Base-by-base conservation (phyloP, 2,888 invertebrate species). In the Lepidonotus clava region DNA sequence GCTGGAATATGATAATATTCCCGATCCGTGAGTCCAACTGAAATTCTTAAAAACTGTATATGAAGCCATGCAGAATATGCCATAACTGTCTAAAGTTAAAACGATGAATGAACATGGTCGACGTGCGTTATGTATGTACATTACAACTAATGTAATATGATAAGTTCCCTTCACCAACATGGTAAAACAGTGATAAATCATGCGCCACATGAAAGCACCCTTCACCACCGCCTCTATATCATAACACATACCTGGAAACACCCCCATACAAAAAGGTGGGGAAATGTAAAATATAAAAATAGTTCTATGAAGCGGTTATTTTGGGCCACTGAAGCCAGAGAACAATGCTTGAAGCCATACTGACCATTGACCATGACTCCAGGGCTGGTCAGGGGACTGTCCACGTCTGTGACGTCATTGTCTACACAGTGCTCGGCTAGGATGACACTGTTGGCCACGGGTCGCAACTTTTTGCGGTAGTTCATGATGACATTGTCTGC, bases 391-490 rank as follows among this genome's bases (percentile, higher is more conserved):
- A 61, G 28, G 61, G 24, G 28, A 61, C 28, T 61, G 28, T 61
- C 61, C 61, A 28, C 28, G 28, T 61, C 11, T 28, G 61, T 61
- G 61, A 61, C 61, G 61, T 61, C 61, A 53, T 53, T 53, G n/a
- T 18, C 21, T 24, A 11, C 28, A 28, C 24, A n/a, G 61, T 14
- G 24, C 0, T 61, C 40, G 8, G 38, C 28, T 21, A 76, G 1
- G 18, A 76, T 76, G n/a, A 76, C 76, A 40, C 76, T 36, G 38
- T 76, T 76, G 4, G 76, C 76, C 14, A 76, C 76, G 34, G 76
- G 76, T 4, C 40, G 38, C 24, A 76, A 40, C 38, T 40, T 40
- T 40, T 38, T 76, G 36, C 76, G 34, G 40, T 76, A 76, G 76
- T 76, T 40, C 38, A 76, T 34, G 38, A 76, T 28, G 24, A 28